phyloP scores from a whole-genome alignment of 2,113 vertebrate genomes.

The Rana temporaria region DNA sequence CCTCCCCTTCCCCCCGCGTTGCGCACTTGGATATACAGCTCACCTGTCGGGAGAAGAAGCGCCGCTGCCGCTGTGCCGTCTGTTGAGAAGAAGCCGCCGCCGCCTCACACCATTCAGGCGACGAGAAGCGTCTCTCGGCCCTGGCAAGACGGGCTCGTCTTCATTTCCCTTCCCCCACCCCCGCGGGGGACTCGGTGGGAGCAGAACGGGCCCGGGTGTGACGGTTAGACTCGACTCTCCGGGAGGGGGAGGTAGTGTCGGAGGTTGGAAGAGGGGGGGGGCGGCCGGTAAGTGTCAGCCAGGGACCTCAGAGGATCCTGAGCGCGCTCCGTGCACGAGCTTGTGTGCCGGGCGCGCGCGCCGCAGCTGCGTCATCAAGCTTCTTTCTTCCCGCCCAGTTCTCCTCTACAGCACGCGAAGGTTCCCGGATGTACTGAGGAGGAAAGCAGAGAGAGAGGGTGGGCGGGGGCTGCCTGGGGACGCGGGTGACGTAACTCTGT shows the following conservation, averaged over 20 bases:
- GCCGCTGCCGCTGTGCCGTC: background rate
- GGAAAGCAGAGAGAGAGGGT: background rate
- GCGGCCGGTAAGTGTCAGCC: constrained; percentile 17
- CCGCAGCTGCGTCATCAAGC: background rate
- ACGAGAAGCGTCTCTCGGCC: constrained; percentile 38
- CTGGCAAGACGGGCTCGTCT: constrained; percentile 12
- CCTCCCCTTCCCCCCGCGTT: background rate
- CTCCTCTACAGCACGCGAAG: background rate
- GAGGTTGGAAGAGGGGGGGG: background rate
- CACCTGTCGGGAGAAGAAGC: constrained; percentile 27
- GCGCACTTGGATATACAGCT: constrained; percentile 22
- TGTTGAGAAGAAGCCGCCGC: background rate
- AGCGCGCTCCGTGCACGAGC: constrained; percentile 28
- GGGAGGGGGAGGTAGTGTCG: background rate
- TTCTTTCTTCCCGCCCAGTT: background rate
- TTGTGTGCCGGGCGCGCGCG: background rate
- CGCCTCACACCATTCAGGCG: constrained; percentile 47
- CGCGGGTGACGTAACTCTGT: background rate
- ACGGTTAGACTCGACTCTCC: background rate
- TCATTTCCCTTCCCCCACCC: constrained; percentile 44
- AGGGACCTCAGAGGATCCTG: background rate
- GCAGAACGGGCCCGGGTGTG: background rate
- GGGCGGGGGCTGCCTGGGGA: background rate
- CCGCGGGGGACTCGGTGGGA: constrained; percentile 27
- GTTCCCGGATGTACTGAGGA: background rate